These are phyloP conservation scores for Chrosomus eos DNA, from an alignment of 2,797 vertebrate species.

Conservation along the genomic window DNA sequence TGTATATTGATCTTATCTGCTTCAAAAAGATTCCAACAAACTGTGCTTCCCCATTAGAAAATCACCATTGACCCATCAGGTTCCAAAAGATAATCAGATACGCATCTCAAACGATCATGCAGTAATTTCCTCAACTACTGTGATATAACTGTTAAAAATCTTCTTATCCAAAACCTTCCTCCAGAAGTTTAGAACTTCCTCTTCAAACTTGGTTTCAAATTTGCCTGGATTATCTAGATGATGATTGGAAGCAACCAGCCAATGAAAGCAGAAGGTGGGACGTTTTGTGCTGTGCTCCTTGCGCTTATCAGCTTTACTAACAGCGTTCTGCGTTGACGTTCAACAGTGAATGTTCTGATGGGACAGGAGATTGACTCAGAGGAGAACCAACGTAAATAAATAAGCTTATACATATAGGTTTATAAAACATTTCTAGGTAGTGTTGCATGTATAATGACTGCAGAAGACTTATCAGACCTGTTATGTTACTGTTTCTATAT, in stretches of 20 bases:
- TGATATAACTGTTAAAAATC: not conserved
- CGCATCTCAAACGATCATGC: not conserved
- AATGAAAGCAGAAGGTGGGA: not conserved
- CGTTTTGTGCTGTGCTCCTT: constrained; percentile 6
- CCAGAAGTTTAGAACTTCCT: not conserved
- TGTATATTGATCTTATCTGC: not conserved
- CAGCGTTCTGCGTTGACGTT: no score
- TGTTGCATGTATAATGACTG: not conserved
- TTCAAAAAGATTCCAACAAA: not conserved
- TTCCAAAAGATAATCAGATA: not conserved
- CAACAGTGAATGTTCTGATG: constrained; percentile 7
- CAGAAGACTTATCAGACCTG: not conserved
- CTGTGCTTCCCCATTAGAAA: not conserved
- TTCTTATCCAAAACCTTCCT: not conserved
- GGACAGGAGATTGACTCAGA: not conserved
- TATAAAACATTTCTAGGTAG: constrained; percentile 9
- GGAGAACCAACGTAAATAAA: not conserved
- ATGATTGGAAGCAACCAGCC: not conserved
- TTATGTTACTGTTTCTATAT: not conserved
- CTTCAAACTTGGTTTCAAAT: not conserved
- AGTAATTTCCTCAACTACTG: not conserved
- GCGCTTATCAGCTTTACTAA: constrained; percentile 1
- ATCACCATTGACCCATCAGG: not conserved
- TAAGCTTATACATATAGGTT: not conserved
- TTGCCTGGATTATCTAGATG: constrained; percentile 1